Evolutionary conservation across 1,140 invertebrate genomes (phyloP), one percentile per base, ranked within the genome.

Genomic region (Drosophila punjabiensis): DNA sequence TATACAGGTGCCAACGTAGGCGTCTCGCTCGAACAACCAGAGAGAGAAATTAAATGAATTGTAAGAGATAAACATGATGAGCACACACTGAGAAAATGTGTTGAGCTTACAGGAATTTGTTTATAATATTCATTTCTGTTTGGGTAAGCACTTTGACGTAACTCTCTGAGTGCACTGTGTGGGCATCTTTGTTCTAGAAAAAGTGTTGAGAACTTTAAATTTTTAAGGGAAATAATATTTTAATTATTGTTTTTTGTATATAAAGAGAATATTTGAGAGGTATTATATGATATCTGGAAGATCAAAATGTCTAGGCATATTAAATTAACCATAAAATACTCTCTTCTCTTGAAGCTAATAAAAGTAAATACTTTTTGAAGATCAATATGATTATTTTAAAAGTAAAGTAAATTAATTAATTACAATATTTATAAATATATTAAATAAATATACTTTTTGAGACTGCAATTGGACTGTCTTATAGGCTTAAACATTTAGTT

Each of bases 1-100:
- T 70, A 89, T 70, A 89, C 85, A 89, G 85, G 86, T 89, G 85
- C 32, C 52, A 35, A 52, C 53, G 69, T 74, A 35, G 71, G 71
- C 56, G 71, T 74, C n/a, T 30, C 47, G 56, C 69, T 62, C 58
- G 55, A 75, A 14, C 62, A 39, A 52, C n/a, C 47, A 32, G 24
- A 24, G 47, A 61, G 45, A 68, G 35, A 52, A 66, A 55, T 41
- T 7, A 43, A 55, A 58, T 39, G 35, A 58, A 58, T 28, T 58
- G 8, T 28, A 39, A 18, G 32, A 71, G 48, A 45, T 71, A 14
- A 20, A 47, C 5, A 14, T 55, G 32, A 35, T 35, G 14, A 14
- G 6, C 14, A 30, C 45, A 39, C 48, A 8, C 13, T 33, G 7
- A 39, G 32, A 67, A 67, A 33, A 32, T 10, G 28, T 18, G 5